These are phyloP conservation scores for Dinothrombium tinctorium DNA, from an alignment of 1,140 invertebrate genomes.

Conservation along the genomic window DNA sequence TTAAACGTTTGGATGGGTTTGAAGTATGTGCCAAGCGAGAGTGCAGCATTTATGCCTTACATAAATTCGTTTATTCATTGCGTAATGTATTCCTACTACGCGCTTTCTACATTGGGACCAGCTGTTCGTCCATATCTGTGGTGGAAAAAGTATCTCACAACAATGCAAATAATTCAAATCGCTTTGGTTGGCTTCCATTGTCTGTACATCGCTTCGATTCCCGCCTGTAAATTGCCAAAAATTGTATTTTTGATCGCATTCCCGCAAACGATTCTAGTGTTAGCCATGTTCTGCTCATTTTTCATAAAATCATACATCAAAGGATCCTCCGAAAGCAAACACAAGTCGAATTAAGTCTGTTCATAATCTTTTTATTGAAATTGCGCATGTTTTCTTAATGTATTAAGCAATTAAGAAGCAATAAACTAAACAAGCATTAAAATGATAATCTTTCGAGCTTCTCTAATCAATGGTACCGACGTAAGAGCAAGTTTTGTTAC, in stretches of 20 bases:
- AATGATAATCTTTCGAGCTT: no score
- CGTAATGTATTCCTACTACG: constrained; percentile 32
- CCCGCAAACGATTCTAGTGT: constrained; percentile 1
- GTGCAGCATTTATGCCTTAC: constrained; percentile 14
- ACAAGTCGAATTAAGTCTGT: no score
- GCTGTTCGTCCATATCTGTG: constrained; percentile 27
- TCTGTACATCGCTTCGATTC: constrained; percentile 1
- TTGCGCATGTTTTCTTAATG: no score
- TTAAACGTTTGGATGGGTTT: constrained; percentile 26
- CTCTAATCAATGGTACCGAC: no score
- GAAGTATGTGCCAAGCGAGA: constrained; percentile 2
- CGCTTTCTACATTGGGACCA: constrained; percentile 28
- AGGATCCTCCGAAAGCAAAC: no score
- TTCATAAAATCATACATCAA: constrained; percentile 7
- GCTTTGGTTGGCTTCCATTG: constrained; percentile 20
- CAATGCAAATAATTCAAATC: constrained; percentile 25
- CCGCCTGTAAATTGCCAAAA: constrained; percentile 3
- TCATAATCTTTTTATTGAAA: no score
- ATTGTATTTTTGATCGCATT: constrained; percentile 1
- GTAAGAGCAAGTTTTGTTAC: no score
- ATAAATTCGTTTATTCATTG: constrained; percentile 36
- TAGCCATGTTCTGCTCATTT: constrained; percentile 7
- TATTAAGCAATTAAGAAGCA: no score
- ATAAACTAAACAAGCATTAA: no score
- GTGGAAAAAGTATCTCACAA: constrained; percentile 33